phyloP scores from a whole-genome alignment of 1,140 invertebrate genomes.

The Cephus cinctus region DNA sequence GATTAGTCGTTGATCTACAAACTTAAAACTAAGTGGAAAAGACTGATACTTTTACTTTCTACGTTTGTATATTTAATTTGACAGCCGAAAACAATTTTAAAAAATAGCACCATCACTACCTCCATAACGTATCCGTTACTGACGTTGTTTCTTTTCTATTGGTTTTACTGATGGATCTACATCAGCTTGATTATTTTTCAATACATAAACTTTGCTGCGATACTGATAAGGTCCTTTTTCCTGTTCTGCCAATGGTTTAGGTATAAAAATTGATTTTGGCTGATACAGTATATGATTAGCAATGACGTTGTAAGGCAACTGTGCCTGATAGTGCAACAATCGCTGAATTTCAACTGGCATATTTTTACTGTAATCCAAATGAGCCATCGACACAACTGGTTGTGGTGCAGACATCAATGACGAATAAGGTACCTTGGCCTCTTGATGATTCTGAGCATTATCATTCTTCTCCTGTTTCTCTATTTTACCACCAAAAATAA shows the following conservation, averaged over 20 bases:
- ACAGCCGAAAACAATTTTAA: too few species aligned
- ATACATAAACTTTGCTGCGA: slow-evolving; percentile 42
- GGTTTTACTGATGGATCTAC: slow-evolving; percentile 16
- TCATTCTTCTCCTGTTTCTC: too few species aligned
- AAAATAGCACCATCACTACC: too few species aligned
- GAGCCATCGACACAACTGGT: too few species aligned
- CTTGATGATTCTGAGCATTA: too few species aligned
- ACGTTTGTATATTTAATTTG: too few species aligned
- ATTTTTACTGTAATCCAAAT: slow-evolving; percentile 16
- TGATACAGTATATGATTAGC: slow-evolving; percentile 45
- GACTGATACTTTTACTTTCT: too few species aligned
- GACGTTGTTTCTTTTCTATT: slow-evolving; percentile 19
- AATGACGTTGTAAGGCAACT: slow-evolving; percentile 48
- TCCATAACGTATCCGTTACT: not conserved
- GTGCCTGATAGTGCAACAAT: slow-evolving; percentile 44
- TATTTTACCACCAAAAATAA: too few species aligned
- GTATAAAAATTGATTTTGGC: slow-evolving; percentile 43
- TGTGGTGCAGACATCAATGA: too few species aligned
- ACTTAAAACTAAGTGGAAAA: too few species aligned
- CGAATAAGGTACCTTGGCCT: too few species aligned
- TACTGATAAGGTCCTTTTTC: slow-evolving; percentile 35
- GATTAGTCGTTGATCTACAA: too few species aligned
- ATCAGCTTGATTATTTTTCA: slow-evolving; percentile 15
- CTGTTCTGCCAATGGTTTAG: slow-evolving; percentile 37
- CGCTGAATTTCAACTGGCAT: slow-evolving; percentile 46